Percentiles rank a stretch among this genome's conserved stretches.
Evolutionary conservation across 2,888 invertebrate genomes (phyloP).

Genomic region (Amiota minor): DNA sequence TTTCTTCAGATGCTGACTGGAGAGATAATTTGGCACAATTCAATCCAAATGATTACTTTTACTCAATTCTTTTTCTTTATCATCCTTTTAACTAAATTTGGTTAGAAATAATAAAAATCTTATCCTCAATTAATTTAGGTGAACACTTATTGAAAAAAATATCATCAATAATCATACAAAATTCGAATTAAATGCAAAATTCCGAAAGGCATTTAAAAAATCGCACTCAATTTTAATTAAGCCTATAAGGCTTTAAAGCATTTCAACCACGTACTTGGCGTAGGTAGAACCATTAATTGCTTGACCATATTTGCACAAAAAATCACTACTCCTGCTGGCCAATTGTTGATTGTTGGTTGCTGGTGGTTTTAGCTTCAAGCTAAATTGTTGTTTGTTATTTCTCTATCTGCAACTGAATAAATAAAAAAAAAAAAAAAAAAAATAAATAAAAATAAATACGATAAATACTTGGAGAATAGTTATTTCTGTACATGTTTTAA

Average conservation of each 20-base stretch:
- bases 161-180: no score
- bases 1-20: no score
- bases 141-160: no score
- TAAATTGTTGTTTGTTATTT: not conserved
- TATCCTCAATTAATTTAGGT: no score
- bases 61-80: no score
- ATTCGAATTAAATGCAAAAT: no score
- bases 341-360: not conserved
- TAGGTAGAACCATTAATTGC: constrained; percentile 11
- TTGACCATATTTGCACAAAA: not conserved
- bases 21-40: no score
- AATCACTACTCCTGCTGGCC: not conserved
- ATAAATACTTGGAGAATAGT: constrained; percentile 13
- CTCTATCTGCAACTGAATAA: constrained; percentile 42
- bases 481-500: constrained; percentile 50
- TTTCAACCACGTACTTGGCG: not conserved
- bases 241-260: not conserved
- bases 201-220: not conserved
- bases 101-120: no score
- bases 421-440: no score
- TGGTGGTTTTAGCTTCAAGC: not conserved
- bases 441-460: no score
- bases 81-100: no score
- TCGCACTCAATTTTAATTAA: constrained; percentile 16
- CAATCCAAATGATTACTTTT: no score